Evolutionary conservation across 1,140 invertebrate genomes (phyloP).

Genomic region (Lordiphosa stackelbergi): DNA sequence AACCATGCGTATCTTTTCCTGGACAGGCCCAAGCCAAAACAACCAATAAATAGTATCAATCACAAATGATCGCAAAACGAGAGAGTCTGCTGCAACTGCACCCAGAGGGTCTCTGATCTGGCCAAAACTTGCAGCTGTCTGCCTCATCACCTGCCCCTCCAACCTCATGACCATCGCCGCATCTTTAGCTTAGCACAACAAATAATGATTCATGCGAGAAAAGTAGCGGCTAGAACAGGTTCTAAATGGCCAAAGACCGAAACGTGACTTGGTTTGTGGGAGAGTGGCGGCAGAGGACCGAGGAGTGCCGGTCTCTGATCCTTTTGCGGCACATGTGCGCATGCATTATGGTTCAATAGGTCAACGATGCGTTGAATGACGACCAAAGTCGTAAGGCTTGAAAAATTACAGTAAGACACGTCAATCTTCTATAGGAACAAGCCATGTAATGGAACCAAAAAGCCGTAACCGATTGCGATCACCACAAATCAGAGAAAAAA

Average conservation of each 20-base stretch:
- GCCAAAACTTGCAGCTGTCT: constrained; percentile 68
- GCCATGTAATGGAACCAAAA: constrained; percentile 27
- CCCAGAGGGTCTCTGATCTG: constrained; percentile 51
- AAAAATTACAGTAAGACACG: constrained; percentile 72
- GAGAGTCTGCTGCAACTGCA: constrained; percentile 52
- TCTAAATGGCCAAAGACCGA: constrained; percentile 34
- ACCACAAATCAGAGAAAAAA: constrained; percentile 66
- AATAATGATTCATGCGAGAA: constrained; percentile 74
- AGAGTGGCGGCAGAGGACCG: constrained; percentile 2
- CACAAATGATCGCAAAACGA: constrained; percentile 66
- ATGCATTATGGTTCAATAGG: constrained; percentile 73
- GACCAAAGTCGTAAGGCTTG: constrained; percentile 45
- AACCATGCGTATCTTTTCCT: constrained; percentile 25
- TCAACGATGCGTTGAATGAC: constrained; percentile 73
- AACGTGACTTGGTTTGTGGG: constrained; percentile 43
- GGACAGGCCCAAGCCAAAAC: constrained; percentile 44
- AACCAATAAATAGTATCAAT: constrained; percentile 73
- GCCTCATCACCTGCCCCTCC: constrained; percentile 24
- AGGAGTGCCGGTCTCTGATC: constrained; percentile 27
- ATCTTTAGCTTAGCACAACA: constrained; percentile 43
- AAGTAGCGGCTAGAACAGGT: constrained; percentile 70
- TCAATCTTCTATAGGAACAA: constrained; percentile 51
- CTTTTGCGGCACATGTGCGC: constrained; percentile 63
- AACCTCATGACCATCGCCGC: not conserved
- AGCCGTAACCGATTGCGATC: constrained; percentile 60